Conservation (phyloP, 2,888 invertebrate genomes). For the Trichacis sp. region DNA sequence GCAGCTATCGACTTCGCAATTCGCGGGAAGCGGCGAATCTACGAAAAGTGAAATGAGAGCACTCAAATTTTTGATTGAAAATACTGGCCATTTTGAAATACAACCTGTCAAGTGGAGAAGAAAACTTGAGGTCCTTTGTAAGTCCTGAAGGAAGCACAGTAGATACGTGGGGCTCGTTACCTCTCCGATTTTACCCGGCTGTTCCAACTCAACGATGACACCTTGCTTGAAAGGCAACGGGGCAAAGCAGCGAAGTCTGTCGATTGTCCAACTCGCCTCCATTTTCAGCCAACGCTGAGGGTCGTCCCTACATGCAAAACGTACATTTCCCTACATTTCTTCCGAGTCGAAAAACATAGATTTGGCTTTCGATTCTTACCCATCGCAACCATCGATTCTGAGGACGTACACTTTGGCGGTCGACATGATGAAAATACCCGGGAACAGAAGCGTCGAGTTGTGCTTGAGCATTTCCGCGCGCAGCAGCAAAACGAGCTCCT, state of each 20-base stretch:
- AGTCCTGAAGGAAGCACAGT: conserved; percentile 71
- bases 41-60: conserved; percentile 16
- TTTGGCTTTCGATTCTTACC: no score
- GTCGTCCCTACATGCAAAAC: no score
- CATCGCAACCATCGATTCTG: conserved; percentile 69
- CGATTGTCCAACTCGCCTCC: conserved; percentile 68
- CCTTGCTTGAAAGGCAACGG: conserved; percentile 73
- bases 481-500: conserved; percentile 71
- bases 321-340: no score
- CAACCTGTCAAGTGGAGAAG: conserved; percentile 70
- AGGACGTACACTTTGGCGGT: conserved; percentile 71
- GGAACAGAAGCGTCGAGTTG: conserved; percentile 57
- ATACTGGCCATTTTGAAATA: no score
- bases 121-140: conserved; percentile 71
- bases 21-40: conserved; percentile 68
- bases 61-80: no score
- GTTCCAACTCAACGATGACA: conserved; percentile 68
- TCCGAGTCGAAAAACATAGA: no score
- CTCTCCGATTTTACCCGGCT: conserved; percentile 63
- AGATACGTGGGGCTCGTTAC: conserved; percentile 53
- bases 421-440: conserved; percentile 71
- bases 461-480: conserved; percentile 69
- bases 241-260: conserved; percentile 69
- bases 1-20: conserved; percentile 67
- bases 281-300: conserved; percentile 72